phyloP scores from a whole-genome alignment of 2,797 vertebrate species.

The Phrynocephalus guinanensis region DNA sequence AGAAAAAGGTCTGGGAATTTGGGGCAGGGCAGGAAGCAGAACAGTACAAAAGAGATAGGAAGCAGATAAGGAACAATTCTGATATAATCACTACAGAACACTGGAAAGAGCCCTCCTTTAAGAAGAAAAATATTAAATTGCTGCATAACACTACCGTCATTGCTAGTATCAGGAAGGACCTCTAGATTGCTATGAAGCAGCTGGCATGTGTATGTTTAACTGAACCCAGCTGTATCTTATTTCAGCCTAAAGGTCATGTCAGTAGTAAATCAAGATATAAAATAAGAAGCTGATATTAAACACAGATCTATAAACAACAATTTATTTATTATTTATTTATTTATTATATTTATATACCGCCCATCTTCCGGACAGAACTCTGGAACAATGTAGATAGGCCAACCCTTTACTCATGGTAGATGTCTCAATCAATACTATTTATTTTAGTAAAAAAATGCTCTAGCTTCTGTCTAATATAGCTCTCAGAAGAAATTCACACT shows the following conservation, averaged over 20 bases:
- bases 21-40: no score
- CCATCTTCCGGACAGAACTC: no score
- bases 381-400: not conserved
- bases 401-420: not conserved
- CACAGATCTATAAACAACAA: not conserved
- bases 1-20: no score
- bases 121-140: not conserved
- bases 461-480: not conserved
- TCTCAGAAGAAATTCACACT: not conserved
- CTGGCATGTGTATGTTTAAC: constrained; percentile 7
- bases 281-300: constrained; percentile 21
- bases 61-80: no score
- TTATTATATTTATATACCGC: no score
- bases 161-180: not conserved
- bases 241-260: constrained; percentile 9
- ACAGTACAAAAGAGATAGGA: no score
- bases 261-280: constrained; percentile 21
- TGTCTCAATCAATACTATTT: constrained; percentile 7
- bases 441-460: not conserved
- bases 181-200: not conserved
- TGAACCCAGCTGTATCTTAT: not conserved
- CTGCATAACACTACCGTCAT: not conserved
- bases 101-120: not conserved
- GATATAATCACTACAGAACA: no score
- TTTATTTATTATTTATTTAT: no score